These are phyloP conservation scores for Grus americana DNA, from an alignment of 2,113 vertebrate species.

Conservation along the genomic window DNA sequence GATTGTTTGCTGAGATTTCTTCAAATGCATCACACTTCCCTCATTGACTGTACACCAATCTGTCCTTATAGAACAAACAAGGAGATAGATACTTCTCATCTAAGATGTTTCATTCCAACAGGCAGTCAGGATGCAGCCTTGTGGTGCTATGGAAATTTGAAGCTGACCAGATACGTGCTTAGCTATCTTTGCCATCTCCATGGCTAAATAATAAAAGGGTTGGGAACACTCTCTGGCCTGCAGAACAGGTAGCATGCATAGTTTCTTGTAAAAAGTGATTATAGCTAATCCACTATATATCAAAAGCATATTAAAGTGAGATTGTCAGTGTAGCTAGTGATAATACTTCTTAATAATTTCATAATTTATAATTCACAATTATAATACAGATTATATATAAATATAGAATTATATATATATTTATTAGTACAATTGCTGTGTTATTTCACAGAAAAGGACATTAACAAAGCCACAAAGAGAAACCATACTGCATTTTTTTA, in stretches of 20 bases:
- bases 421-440: fast-evolving
- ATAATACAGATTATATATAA: neutral
- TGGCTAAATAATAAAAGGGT: neutral
- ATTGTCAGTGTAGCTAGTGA: neutral
- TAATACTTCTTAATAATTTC: neutral
- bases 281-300: neutral
- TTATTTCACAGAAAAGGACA: neutral
- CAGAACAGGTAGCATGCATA: neutral
- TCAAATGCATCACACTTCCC: neutral
- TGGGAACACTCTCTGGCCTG: neutral
- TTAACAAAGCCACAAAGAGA: neutral
- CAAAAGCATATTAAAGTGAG: neutral
- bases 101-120: neutral
- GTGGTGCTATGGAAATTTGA: neutral
- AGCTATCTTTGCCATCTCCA: neutral
- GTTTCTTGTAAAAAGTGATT: neutral
- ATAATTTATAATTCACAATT: neutral
- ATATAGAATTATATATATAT: neutral
- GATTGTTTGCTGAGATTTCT: neutral
- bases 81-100: neutral
- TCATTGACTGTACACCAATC: neutral
- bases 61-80: neutral
- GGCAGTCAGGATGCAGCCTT: neutral
- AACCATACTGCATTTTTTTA: neutral
- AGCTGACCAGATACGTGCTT: neutral